These are phyloP conservation scores for Noctua janthe DNA, from an alignment of 2,888 invertebrate genomes.

Conservation along the genomic window DNA sequence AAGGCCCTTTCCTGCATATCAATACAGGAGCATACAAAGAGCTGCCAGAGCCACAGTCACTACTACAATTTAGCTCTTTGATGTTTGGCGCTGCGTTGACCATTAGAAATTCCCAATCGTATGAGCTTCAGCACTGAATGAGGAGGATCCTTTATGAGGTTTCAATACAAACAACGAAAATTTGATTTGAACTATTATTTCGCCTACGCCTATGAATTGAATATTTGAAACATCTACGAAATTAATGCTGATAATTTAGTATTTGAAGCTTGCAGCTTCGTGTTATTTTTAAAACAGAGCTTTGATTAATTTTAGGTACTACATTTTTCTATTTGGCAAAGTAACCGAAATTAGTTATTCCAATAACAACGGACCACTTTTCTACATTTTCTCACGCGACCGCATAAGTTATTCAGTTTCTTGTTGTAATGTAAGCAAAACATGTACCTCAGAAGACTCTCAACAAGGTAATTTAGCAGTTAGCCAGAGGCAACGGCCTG, in stretches of 20 bases:
- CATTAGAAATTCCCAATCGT: background rate
- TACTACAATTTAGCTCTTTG: background rate
- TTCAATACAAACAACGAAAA: background rate
- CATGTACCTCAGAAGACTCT: conserved; percentile 53
- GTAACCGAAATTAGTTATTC: conserved; percentile 31
- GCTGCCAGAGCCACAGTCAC: background rate
- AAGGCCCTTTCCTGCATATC: background rate
- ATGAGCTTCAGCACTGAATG: background rate
- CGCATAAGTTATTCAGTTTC: conserved; percentile 33
- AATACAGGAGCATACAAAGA: conserved; percentile 9
- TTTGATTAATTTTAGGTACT: conserved; percentile 28
- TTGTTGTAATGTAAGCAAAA: conserved; percentile 47
- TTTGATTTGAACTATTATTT: background rate
- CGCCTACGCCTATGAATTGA: background rate
- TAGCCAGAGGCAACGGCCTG: conserved; percentile 62
- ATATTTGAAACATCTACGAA: conserved; percentile 6
- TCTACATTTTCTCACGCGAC: conserved; percentile 13
- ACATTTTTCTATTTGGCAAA: conserved; percentile 5
- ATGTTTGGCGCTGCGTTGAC: background rate
- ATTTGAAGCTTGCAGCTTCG: conserved; percentile 1
- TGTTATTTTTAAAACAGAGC: conserved; percentile 1
- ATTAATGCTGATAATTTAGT: conserved; percentile 9
- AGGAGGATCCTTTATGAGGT: background rate
- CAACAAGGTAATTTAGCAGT: conserved; percentile 60
- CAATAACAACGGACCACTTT: conserved; percentile 18